Conservation (phyloP, 2,113 vertebrate genomes). For the Oenanthe melanoleuca region DNA sequence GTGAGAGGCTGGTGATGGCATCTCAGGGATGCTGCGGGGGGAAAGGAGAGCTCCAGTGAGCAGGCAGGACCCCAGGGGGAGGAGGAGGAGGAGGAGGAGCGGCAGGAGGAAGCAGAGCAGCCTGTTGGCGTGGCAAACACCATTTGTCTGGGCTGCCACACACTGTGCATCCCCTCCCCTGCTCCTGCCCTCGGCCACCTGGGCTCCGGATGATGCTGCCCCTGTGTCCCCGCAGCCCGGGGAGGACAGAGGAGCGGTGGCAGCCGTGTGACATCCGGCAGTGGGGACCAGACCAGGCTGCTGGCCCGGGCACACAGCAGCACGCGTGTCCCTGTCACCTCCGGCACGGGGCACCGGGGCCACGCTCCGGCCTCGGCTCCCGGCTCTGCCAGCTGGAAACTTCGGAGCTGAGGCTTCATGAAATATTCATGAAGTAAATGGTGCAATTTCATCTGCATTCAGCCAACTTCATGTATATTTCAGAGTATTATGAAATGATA, state of each 20-base stretch:
- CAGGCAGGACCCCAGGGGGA: not conserved
- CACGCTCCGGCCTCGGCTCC: conserved; percentile 18
- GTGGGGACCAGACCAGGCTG: fast-evolving
- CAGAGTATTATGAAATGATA: conserved; percentile 79
- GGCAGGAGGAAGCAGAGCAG: not conserved
- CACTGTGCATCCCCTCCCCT: not conserved
- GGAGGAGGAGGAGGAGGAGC: not conserved
- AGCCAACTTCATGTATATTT: conserved; percentile 84
- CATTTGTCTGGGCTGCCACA: not conserved
- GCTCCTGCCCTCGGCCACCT: fast-evolving
- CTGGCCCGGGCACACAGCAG: not conserved
- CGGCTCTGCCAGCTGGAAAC: conserved; percentile 69
- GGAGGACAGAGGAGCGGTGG: fast-evolving
- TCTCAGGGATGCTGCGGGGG: not conserved
- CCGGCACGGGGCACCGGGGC: not conserved
- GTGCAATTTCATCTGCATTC: conserved; percentile 83
- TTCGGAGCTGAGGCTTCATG: conserved; percentile 73
- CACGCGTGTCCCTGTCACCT: fast-evolving
- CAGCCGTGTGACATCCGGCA: fast-evolving
- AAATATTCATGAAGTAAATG: conserved; percentile 85
- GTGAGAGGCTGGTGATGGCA: not conserved
- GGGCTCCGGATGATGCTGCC: not conserved
- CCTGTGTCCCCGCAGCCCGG: not conserved
- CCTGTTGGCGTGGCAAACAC: not conserved
- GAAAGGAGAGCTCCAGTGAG: not conserved